Evolutionary conservation across 23 tunicate species (phyloP).

Genomic region (Trididemnum nubilum): DNA sequence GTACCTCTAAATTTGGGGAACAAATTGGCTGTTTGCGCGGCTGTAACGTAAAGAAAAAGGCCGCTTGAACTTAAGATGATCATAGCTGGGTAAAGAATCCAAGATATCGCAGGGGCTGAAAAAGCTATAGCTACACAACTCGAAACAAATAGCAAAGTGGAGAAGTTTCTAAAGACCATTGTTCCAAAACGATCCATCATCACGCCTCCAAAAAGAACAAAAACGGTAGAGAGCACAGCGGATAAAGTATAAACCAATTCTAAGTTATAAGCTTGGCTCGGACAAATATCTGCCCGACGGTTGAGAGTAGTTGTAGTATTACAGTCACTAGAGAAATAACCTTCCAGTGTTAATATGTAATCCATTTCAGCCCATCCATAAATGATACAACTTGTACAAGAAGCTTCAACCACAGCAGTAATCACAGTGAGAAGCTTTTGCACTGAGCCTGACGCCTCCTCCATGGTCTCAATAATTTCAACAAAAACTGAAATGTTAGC

Average conservation of each 20-base stretch:
- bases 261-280: constrained; percentile 2
- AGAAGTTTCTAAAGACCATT: neutral
- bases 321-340: constrained; percentile 3
- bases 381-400: neutral
- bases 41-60: neutral
- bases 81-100: constrained; percentile 7
- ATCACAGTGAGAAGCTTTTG: neutral
- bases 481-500: too few species aligned
- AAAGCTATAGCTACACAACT: neutral
- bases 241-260: constrained; percentile 2
- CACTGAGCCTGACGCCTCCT: too few species aligned
- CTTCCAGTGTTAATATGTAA: constrained; percentile 16
- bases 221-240: neutral
- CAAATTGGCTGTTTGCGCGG: constrained; percentile 1
- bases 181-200: constrained; percentile 21
- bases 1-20: constrained; percentile 4
- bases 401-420: neutral
- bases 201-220: neutral
- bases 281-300: neutral
- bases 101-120: neutral
- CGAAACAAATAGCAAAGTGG: neutral
- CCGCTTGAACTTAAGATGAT: neutral
- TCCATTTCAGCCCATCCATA: constrained; percentile 8
- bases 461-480: too few species aligned
- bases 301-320: too few species aligned